These are phyloP conservation scores for Battus philenor DNA, from an alignment of 1,140 invertebrate species.

Conservation along the genomic window DNA sequence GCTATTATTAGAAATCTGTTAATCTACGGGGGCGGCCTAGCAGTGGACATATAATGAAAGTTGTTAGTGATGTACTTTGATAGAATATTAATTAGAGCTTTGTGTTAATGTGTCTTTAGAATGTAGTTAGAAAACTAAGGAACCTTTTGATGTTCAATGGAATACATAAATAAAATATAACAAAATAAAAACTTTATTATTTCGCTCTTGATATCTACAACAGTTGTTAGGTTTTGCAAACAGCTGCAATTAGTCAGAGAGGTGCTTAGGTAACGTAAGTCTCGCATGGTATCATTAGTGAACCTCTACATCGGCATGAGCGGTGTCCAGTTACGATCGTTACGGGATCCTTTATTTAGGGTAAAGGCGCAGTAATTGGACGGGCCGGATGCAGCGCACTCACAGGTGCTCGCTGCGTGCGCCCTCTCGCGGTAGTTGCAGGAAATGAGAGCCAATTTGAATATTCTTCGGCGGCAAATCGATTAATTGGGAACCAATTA, in stretches of 20 bases:
- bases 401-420: constrained; percentile 54
- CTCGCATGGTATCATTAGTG: constrained; percentile 34
- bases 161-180: too few relatives aligned
- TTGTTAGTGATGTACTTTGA: too few relatives aligned
- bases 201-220: too few relatives aligned
- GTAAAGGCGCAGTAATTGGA: constrained; percentile 61
- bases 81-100: neutral
- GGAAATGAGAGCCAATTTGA: constrained; percentile 59
- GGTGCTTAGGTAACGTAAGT: constrained; percentile 9
- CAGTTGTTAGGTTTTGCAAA: too few relatives aligned
- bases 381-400: constrained; percentile 51
- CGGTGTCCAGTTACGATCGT: constrained; percentile 49
- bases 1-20: too few relatives aligned
- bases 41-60: too few relatives aligned
- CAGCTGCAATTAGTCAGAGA: constrained; percentile 5
- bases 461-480: constrained; percentile 53
- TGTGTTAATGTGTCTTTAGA: too few relatives aligned
- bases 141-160: too few relatives aligned
- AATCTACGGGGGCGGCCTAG: too few relatives aligned
- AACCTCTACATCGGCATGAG: constrained; percentile 40
- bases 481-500: constrained; percentile 49
- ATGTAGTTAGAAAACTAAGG: too few relatives aligned
- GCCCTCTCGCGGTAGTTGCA: constrained; percentile 44
- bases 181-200: too few relatives aligned
- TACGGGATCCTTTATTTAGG: constrained; percentile 56